Conservation (phyloP, 37 sponge, comb jelly and placozoan genomes). For the Ianthella basta region DNA sequence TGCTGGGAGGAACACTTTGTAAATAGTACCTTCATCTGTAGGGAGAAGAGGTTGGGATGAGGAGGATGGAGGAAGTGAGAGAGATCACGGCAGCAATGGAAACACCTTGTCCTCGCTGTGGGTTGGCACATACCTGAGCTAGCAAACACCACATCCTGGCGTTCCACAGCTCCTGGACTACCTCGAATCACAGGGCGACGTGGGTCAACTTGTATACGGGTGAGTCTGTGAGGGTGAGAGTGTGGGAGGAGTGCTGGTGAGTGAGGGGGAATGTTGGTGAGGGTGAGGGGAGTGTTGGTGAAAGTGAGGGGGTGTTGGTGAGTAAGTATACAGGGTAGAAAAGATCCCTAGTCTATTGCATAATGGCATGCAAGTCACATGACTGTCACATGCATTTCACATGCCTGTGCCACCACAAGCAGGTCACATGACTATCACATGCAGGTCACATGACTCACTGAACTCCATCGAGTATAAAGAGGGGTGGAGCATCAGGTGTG, state of each 20-base stretch:
- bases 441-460: no score
- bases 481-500: no score
- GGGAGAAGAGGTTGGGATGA: neutral
- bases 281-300: slow-evolving; percentile 15
- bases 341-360: no score
- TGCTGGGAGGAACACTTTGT: neutral
- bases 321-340: neutral
- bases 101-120: neutral
- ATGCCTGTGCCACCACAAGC: neutral
- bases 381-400: no score
- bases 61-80: neutral
- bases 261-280: slow-evolving; percentile 14
- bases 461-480: no score
- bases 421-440: no score
- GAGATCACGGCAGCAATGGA: no score
- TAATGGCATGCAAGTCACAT: no score
- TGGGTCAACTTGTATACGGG: slow-evolving; percentile 7
- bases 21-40: neutral
- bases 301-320: neutral
- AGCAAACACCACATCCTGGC: slow-evolving; percentile 14
- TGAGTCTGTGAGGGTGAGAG: neutral
- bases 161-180: neutral
- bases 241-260: neutral
- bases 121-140: neutral
- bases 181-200: neutral